A percentile compares a stretch with the other conserved stretches of the same genome.
phyloP scores from a whole-genome alignment of 2,797 vertebrate genomes.

The Odontamblyopus lacepedii region DNA sequence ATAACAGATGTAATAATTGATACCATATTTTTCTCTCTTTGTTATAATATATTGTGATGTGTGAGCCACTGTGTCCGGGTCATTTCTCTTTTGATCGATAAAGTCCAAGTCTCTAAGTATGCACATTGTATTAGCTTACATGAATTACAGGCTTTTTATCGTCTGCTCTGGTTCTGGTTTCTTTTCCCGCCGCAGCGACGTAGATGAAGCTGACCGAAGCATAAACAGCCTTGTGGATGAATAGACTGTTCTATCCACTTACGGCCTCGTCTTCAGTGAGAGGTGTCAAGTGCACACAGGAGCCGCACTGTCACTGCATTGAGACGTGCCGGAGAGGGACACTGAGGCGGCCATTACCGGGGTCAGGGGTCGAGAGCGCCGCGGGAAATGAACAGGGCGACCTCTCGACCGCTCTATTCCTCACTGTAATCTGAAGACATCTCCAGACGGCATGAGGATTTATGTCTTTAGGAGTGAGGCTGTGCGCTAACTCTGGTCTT shows the following conservation, averaged over 20 bases:
- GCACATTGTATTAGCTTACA: too few relatives aligned
- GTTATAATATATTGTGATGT: too few relatives aligned
- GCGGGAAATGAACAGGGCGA: slow-evolving; percentile 1
- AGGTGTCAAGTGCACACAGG: neutral
- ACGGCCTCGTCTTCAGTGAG: neutral
- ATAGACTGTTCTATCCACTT: neutral
- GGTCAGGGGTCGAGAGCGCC: slow-evolving; percentile 8
- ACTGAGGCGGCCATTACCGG: slow-evolving; percentile 4
- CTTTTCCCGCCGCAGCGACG: neutral
- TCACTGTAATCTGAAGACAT: neutral
- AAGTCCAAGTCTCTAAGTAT: too few relatives aligned
- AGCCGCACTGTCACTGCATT: slow-evolving; percentile 16
- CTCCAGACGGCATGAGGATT: neutral
- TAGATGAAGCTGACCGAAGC: neutral
- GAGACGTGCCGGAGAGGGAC: slow-evolving; percentile 3
- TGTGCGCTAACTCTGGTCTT: neutral
- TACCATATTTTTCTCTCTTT: too few relatives aligned
- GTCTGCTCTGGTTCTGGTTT: neutral
- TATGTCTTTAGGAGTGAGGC: neutral
- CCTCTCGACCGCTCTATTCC: neutral
- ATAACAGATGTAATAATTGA: too few relatives aligned
- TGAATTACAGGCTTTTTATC: too few relatives aligned
- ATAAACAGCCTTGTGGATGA: neutral
- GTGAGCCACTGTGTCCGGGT: too few relatives aligned
- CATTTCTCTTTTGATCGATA: too few relatives aligned